Evolutionary conservation across 1,140 invertebrate species (phyloP).

Genomic region (Sycophila sp.): DNA sequence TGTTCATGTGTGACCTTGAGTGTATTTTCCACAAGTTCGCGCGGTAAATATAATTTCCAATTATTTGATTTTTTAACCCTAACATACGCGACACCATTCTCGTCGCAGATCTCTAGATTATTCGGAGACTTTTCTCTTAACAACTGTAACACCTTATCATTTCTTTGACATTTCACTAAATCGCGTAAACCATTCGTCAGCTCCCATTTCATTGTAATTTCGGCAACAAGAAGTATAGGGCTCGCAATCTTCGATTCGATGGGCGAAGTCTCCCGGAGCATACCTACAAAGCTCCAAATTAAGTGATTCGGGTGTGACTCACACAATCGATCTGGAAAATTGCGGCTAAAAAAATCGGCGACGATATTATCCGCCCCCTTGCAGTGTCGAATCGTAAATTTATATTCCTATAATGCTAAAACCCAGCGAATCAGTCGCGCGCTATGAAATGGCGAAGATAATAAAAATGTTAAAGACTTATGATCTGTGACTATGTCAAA

Average conservation of each 20-base stretch:
- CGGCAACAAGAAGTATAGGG: too few species aligned
- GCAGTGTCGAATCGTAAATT: background rate
- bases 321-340: too few species aligned
- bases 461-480: constrained; percentile 14
- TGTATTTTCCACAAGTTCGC: background rate
- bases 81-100: background rate
- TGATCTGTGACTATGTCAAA: constrained; percentile 29
- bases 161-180: background rate
- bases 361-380: too few species aligned
- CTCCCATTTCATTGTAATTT: too few species aligned
- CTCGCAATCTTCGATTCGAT: background rate
- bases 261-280: background rate
- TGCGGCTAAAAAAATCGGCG: too few species aligned
- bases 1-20: constrained; percentile 37
- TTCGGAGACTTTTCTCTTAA: background rate
- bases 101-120: background rate
- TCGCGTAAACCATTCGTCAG: background rate
- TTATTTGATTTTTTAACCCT: background rate
- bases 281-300: too few species aligned
- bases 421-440: constrained; percentile 5
- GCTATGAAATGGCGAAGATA: background rate
- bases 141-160: background rate
- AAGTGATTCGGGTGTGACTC: too few species aligned
- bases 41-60: constrained; percentile 2
- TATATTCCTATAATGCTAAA: too few species aligned